Base-by-base conservation (phyloP, 2,113 vertebrate species). In the Python bivittatus region DNA sequence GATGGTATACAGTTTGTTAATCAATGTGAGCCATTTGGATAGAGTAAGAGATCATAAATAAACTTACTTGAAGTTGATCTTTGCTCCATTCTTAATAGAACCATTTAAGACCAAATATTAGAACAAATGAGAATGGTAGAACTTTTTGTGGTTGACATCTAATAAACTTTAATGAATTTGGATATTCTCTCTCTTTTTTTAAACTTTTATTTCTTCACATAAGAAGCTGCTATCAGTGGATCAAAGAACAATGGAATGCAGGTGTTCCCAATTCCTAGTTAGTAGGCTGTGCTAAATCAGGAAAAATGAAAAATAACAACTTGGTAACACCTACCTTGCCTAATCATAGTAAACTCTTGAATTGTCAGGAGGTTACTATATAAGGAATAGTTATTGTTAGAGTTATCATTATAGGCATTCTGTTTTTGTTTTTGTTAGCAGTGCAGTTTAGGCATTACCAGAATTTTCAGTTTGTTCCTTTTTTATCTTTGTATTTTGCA, bases 341-440 rank as follows among this genome's bases (percentile, higher is more conserved):
- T 88, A 44, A 48, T 48, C 13, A 88, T 42, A 61, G 38, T 1
- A 88, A 61, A 48, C 25, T 93, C 61, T 90, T 9, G 88, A 88
- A 90, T 88, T 94, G 25, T 33, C 48, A 68, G 3, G 83, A 44
- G 56, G 11, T 22, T 1, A 52, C 13, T 48, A 52, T 84, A 85
- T 44, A 52, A 25, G 0, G 84, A 8, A 54, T 93, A 91, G 92
- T 61, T 72, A 93, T 4, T 53, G 94, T 23, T 54, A 72, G 7
- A 42, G 33, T 90, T 92, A 72, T 61, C 57, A 92, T 93, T 13
- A 3, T 33, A 6, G 53, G 89, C 42, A 17, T 33, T 17, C 64
- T 68, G 54, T 7, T 12, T 29, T 79, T 68, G 54, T 7, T 12
- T 29, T 79, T 89, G 54, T 27, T 90, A 94, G 42, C 84, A 88